Conservation (phyloP, 2,888 invertebrate species). For the Zygothrica quintamaculata region DNA sequence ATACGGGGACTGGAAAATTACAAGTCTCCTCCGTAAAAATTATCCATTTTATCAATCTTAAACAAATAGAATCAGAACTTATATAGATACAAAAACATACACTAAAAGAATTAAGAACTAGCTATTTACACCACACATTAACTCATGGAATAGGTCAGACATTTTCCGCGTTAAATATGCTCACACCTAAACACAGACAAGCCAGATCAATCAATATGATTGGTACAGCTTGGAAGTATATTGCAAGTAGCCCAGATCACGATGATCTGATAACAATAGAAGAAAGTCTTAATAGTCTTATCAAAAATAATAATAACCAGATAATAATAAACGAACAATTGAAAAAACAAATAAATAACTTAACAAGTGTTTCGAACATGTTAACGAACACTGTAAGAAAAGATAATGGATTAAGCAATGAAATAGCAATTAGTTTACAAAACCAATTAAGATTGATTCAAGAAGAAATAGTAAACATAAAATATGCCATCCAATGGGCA, state of each 20-base stretch:
- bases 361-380: background rate
- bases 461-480: no score
- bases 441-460: no score
- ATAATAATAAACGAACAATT: background rate
- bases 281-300: background rate
- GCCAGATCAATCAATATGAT: background rate
- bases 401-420: background rate
- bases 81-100: no score
- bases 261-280: background rate
- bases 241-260: conserved; percentile 4
- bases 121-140: background rate
- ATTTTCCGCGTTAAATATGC: background rate
- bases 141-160: background rate
- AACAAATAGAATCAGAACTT: no score
- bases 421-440: no score
- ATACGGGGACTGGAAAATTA: conserved; percentile 7
- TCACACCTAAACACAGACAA: background rate
- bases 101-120: background rate
- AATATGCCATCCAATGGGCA: no score
- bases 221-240: conserved; percentile 3
- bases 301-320: conserved; percentile 1
- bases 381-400: background rate
- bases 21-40: conserved; percentile 2
- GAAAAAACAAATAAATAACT: background rate
- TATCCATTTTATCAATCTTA: conserved; percentile 1